These are phyloP conservation scores for Daphoenositta chrysoptera DNA, from an alignment of 2,113 vertebrate species.

Conservation along the genomic window DNA sequence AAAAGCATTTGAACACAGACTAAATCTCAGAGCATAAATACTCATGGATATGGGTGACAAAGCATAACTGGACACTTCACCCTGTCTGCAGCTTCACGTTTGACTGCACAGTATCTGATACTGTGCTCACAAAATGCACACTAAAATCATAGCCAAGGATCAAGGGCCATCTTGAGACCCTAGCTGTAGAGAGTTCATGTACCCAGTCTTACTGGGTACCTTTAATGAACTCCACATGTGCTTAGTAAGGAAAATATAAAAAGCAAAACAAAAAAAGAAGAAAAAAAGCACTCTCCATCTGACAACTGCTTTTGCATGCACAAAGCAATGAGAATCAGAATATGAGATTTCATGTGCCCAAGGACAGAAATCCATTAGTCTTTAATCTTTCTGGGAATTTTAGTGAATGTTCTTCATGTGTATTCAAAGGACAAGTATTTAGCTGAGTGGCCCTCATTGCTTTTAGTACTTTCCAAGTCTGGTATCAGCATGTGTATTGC, in stretches of 20 bases:
- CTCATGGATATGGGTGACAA: background rate
- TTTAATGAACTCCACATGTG: background rate
- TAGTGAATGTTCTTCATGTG: background rate
- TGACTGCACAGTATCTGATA: background rate
- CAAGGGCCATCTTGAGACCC: background rate
- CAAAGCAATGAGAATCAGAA: background rate
- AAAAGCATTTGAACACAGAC: background rate
- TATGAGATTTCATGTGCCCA: background rate
- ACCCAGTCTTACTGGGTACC: background rate
- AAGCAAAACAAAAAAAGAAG: background rate
- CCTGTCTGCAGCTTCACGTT: background rate
- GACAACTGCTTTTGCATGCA: background rate
- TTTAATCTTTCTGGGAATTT: background rate
- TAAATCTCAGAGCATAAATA: background rate
- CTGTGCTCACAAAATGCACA: background rate
- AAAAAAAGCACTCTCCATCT: background rate
- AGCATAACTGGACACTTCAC: background rate
- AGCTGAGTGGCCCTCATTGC: background rate
- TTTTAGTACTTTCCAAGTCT: background rate
- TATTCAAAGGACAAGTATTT: background rate
- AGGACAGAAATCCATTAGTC: background rate
- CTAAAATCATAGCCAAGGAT: background rate
- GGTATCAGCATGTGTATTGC: background rate
- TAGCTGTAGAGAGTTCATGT: background rate
- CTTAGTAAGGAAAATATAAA: background rate